A percentile compares a stretch with the other conserved stretches of the same genome.
Evolutionary conservation across 2,797 vertebrate genomes (phyloP).

Genomic region (Chaunax sp.): DNA sequence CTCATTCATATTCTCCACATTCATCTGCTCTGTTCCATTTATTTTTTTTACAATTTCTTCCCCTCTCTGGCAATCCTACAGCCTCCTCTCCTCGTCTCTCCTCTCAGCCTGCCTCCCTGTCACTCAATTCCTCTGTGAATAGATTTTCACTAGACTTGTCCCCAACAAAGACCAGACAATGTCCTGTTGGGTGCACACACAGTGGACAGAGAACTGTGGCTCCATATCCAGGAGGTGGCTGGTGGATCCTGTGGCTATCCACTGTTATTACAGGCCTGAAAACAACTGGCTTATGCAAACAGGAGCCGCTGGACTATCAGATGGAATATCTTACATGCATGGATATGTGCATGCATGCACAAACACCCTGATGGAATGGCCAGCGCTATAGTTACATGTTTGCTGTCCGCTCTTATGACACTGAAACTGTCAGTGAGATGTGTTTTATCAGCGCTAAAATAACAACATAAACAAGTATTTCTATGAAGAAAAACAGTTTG

Average conservation of each 20-base stretch:
- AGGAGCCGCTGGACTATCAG: conserved; percentile 47
- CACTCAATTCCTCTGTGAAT: conserved; percentile 62
- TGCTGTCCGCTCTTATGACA: conserved; percentile 10
- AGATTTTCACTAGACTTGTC: conserved; percentile 74
- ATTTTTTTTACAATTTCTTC: neutral
- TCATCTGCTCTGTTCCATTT: neutral
- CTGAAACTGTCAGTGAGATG: neutral
- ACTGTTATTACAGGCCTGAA: conserved; percentile 68
- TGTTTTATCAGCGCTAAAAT: conserved; percentile 29
- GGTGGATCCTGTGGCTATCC: conserved; percentile 53
- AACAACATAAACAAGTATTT: no score
- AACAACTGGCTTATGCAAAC: conserved; percentile 72
- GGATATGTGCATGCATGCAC: conserved; percentile 36
- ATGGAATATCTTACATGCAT: conserved; percentile 67
- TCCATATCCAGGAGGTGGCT: conserved; percentile 49
- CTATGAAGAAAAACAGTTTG: no score
- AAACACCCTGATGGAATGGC: conserved; percentile 26
- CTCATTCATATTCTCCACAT: neutral
- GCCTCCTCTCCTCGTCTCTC: conserved; percentile 21
- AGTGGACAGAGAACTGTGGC: conserved; percentile 55
- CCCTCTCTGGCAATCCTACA: neutral
- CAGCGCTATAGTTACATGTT: conserved; percentile 12
- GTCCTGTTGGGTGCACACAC: conserved; percentile 54
- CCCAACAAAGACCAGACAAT: conserved; percentile 63
- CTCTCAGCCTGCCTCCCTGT: conserved; percentile 12